Percentiles rank a stretch among this genome's conserved stretches.
Evolutionary conservation across 2,113 vertebrate genomes (phyloP).

Genomic region (Microcebus jonahi): DNA sequence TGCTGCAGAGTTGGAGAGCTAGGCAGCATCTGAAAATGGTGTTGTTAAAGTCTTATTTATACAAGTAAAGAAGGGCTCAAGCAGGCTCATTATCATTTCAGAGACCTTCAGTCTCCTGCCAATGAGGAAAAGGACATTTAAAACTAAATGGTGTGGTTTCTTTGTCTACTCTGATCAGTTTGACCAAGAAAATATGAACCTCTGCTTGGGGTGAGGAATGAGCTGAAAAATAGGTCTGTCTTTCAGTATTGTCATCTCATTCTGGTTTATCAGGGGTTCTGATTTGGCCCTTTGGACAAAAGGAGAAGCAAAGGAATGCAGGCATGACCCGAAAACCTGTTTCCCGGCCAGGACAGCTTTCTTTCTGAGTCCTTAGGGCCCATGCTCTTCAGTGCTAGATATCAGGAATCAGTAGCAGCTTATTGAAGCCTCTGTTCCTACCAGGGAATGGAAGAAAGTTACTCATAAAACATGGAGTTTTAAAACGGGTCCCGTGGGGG

Average conservation of each 20-base stretch:
- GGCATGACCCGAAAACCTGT: neutral
- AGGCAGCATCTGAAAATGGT: neutral
- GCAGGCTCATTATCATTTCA: neutral
- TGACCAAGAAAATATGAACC: neutral
- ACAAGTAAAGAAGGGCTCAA: neutral
- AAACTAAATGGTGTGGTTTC: neutral
- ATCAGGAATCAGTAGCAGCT: neutral
- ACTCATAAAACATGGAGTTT: neutral
- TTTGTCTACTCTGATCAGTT: neutral
- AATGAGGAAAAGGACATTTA: neutral
- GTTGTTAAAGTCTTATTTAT: neutral
- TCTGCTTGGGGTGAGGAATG: neutral
- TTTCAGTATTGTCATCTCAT: neutral
- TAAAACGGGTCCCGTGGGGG: neutral
- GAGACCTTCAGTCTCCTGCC: neutral
- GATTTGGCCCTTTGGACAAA: neutral
- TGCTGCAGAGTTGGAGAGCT: neutral
- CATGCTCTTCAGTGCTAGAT: neutral
- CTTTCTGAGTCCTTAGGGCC: rapidly evolving
- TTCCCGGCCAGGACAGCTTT: neutral
- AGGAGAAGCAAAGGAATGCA: neutral
- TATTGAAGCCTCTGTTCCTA: neutral
- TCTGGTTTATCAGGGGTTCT: neutral
- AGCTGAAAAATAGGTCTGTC: neutral
- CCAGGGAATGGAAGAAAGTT: neutral